Percentiles rank a stretch among this genome's conserved stretches.
phyloP scores from a whole-genome alignment of 1,140 invertebrate species.

The Cyclargus thomasi region DNA sequence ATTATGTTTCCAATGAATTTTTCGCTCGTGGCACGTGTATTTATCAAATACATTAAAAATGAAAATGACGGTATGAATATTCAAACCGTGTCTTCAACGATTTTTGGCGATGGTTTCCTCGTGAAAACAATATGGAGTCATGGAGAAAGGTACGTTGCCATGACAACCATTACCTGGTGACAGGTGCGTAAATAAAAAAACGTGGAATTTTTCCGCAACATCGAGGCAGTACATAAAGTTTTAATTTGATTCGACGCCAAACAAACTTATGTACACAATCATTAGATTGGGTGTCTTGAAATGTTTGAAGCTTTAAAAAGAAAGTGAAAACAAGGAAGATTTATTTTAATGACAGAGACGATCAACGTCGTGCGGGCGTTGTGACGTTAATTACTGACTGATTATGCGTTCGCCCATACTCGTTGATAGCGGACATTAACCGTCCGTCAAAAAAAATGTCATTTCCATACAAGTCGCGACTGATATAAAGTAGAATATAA shows the following conservation, averaged over 20 bases:
- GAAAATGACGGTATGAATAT: neutral
- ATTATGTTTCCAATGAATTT: too few species aligned
- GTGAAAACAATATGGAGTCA: neutral
- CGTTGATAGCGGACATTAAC: too few species aligned
- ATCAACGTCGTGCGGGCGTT: too few species aligned
- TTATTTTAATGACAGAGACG: too few species aligned
- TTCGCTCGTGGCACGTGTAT: neutral
- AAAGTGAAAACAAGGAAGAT: too few species aligned
- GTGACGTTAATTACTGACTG: too few species aligned
- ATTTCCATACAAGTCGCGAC: too few species aligned
- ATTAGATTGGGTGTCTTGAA: neutral
- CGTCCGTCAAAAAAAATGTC: too few species aligned
- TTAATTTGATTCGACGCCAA: neutral
- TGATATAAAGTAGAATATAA: too few species aligned
- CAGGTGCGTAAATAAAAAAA: slow-evolving; percentile 13
- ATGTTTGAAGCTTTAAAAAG: neutral
- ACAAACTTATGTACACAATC: neutral
- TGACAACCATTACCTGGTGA: neutral
- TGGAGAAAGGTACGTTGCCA: neutral
- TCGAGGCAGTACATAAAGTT: neutral
- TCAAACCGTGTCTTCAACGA: neutral
- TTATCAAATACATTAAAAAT: neutral
- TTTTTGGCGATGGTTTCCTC: neutral
- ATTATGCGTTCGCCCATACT: too few species aligned
- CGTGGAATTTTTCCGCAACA: neutral